Percentiles rank a stretch among this genome's conserved stretches.
Conservation (phyloP, 2,113 vertebrate genomes). For the Vanacampus margaritifer region DNA sequence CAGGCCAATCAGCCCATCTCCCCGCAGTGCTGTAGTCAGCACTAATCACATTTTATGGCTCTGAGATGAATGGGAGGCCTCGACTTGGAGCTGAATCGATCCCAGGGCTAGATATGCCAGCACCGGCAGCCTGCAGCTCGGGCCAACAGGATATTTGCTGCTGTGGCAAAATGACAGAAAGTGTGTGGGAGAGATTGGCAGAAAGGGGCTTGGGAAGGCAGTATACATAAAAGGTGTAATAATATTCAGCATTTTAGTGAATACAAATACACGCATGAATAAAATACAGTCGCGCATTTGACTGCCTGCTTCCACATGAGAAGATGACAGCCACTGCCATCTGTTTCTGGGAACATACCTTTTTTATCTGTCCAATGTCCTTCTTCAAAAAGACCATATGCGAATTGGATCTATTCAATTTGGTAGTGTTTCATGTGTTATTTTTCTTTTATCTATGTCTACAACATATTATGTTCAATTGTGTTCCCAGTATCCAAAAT, state of each 20-base stretch:
- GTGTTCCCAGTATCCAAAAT: constrained; percentile 14
- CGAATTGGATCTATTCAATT: constrained; percentile 80
- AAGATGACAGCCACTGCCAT: constrained; percentile 20
- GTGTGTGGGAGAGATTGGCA: constrained; percentile 36
- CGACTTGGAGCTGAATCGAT: constrained; percentile 85
- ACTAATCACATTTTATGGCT: constrained; percentile 90
- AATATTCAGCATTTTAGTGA: not conserved
- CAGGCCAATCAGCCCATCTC: constrained; percentile 81
- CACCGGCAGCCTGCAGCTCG: constrained; percentile 55
- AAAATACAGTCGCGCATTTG: constrained; percentile 19
- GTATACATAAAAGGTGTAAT: constrained; percentile 1
- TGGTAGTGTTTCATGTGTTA: constrained; percentile 25
- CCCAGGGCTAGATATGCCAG: constrained; percentile 80
- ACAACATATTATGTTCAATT: constrained; percentile 20
- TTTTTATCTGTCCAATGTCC: constrained; percentile 86
- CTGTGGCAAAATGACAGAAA: constrained; percentile 82
- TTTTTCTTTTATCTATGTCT: constrained; percentile 4
- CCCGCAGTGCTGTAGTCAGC: constrained; percentile 83
- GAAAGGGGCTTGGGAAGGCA: constrained; percentile 15
- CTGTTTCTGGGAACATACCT: constrained; percentile 28
- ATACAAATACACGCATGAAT: constrained; percentile 35
- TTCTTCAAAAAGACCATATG: constrained; percentile 76
- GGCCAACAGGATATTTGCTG: constrained; percentile 98
- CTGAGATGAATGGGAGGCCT: constrained; percentile 88
- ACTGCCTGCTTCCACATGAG: constrained; percentile 28